Evolutionary conservation across 2,888 invertebrate species (phyloP), one percentile per base, ranked within the genome.

Genomic region (Gordius sp.): DNA sequence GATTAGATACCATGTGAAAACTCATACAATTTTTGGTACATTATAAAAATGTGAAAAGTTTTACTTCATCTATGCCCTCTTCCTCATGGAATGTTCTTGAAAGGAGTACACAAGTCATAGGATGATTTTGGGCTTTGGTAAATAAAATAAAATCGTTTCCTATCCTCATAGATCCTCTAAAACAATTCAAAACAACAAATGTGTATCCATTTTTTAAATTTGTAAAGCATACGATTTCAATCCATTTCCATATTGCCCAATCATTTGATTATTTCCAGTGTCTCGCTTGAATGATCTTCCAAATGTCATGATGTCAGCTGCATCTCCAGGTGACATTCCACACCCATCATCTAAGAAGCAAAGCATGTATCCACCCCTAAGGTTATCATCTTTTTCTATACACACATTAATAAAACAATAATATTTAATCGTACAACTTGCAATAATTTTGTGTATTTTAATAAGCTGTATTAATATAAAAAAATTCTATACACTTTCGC

Each of bases 201-300:
- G 16, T 39, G 16, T 39, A 16, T 39, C 16, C 39, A 39, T 23
- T 2, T 23, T 27, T 13, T 18, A 60, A 60, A 16, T 13, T 33
- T 33, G 2, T 41, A 58, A 28, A 39, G 39, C 68, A 66, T 65
- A 71, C 71, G 71, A 71, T 65, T 72, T 72, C 57, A 72, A 63
- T 47, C 72, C 72, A 63, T 71, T 71, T 59, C 72, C 72, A 60
- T 72, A 72, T 66, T 71, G 71, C 23, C 72, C 72, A 61, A 72
- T 71, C 60, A 67, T 64, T 28, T 66, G 65, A n/a, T 56, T 56
- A 25, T 55, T 55, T 13, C 55, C 16, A 18, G 18, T n/a, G 24
- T 64, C 63, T 57, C 65, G 64, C 60, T 70, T 71, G 1, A 62
- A 62, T 23, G 69, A 69, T 60, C 66, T 66, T 20, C 71, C 71